phyloP scores from a whole-genome alignment of 2,797 vertebrate genomes.

The Triplophysa yarkandensis region DNA sequence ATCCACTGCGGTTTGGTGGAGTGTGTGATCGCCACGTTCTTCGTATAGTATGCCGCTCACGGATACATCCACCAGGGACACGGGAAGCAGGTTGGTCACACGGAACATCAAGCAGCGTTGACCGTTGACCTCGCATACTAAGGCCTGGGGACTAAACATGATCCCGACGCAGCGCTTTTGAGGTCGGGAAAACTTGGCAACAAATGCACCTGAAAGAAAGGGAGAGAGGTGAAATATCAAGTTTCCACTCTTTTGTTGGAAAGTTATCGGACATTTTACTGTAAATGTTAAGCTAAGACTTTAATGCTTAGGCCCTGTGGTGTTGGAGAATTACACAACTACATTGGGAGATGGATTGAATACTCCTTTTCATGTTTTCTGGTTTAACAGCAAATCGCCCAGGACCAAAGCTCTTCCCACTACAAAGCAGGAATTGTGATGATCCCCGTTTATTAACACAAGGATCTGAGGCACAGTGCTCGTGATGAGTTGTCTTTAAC shows the following conservation, averaged over 20 bases:
- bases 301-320: background rate
- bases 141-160: conserved; percentile 86
- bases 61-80: conserved; percentile 85
- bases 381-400: background rate
- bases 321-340: background rate
- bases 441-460: background rate
- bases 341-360: background rate
- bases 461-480: conserved; percentile 14
- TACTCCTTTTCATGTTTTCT: background rate
- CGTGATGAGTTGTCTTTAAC: background rate
- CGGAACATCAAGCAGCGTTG: conserved; percentile 87
- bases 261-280: background rate
- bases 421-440: conserved; percentile 27
- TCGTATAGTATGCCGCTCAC: conserved; percentile 91
- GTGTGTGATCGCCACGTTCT: conserved; percentile 83
- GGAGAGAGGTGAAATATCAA: background rate
- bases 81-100: conserved; percentile 87
- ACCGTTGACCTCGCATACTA: conserved; percentile 84
- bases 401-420: background rate
- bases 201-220: conserved; percentile 86
- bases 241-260: background rate
- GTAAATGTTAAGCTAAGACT: background rate
- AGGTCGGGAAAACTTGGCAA: conserved; percentile 95
- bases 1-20: conserved; percentile 89
- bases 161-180: conserved; percentile 92